Evolutionary conservation across 1,140 invertebrate genomes (phyloP).

Genomic region (Drosophila sechellia): DNA sequence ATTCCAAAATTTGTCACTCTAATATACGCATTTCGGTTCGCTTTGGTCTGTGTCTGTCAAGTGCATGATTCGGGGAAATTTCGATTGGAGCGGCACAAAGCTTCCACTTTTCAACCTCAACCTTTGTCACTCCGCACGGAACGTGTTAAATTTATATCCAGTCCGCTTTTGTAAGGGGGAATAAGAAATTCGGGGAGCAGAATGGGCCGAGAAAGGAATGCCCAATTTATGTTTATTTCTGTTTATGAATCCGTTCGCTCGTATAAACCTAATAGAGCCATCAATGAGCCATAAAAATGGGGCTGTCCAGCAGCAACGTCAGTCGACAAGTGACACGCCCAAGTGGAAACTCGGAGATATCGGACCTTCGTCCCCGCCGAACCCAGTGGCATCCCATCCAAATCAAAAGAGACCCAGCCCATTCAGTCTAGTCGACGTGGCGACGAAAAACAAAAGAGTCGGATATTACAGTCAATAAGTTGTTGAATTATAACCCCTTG

Average conservation of each 20-base stretch:
- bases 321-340: slow-evolving; percentile 29
- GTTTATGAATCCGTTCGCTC: slow-evolving; percentile 73
- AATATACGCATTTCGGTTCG: slow-evolving; percentile 64
- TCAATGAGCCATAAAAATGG: slow-evolving; percentile 75
- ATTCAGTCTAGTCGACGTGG: slow-evolving; percentile 69
- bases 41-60: slow-evolving; percentile 43
- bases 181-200: neutral
- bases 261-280: slow-evolving; percentile 79
- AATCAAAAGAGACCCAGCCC: slow-evolving; percentile 37
- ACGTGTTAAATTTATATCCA: slow-evolving; percentile 65
- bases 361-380: slow-evolving; percentile 16
- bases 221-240: slow-evolving; percentile 79
- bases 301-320: slow-evolving; percentile 27
- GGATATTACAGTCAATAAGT: slow-evolving; percentile 30
- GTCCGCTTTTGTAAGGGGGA: slow-evolving; percentile 31
- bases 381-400: slow-evolving; percentile 10
- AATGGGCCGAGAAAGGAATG: slow-evolving; percentile 17
- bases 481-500: slow-evolving; percentile 31
- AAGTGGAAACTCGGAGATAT: slow-evolving; percentile 15
- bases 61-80: slow-evolving; percentile 61
- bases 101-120: slow-evolving; percentile 14
- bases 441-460: slow-evolving; percentile 40
- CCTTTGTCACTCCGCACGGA: slow-evolving; percentile 38
- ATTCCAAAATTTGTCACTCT: slow-evolving; percentile 74
- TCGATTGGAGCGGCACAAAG: slow-evolving; percentile 11